Evolutionary conservation across 35 echinoderm and acorn worm genomes (phyloP).

Genomic region (Chiridota heheva): DNA sequence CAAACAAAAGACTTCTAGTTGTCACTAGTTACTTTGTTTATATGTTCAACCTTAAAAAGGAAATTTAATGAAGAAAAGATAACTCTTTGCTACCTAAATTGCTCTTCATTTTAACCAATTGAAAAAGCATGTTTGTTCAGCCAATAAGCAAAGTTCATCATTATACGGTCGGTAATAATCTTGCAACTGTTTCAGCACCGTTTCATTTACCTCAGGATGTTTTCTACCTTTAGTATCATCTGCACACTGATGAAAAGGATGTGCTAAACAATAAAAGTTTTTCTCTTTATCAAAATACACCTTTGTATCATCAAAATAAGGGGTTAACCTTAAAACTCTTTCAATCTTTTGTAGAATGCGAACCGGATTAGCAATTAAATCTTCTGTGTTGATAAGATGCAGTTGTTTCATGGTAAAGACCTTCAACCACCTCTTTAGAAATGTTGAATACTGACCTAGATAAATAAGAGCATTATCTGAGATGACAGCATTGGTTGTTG

Average conservation of each 20-base stretch:
- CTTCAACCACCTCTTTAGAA: conserved; percentile 40
- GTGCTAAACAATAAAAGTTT: conserved; percentile 23
- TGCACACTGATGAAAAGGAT: conserved; percentile 44
- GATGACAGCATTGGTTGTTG: neutral
- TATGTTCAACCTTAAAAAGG: too few relatives aligned
- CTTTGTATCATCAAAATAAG: conserved; percentile 2
- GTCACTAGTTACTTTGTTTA: too few relatives aligned
- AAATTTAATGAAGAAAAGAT: too few relatives aligned
- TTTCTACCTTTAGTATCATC: conserved; percentile 24
- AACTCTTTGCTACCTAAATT: too few relatives aligned
- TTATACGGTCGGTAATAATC: conserved; percentile 27
- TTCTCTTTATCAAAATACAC: conserved; percentile 22
- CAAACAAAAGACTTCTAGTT: too few relatives aligned
- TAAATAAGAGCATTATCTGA: conserved; percentile 37
- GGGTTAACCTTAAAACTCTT: conserved; percentile 25
- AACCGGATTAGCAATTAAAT: conserved; percentile 1
- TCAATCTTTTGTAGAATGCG: neutral
- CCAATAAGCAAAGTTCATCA: conserved; percentile 7
- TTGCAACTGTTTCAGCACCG: conserved; percentile 2
- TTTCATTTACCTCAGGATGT: neutral
- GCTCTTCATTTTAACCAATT: too few relatives aligned
- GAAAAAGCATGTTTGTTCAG: conserved; percentile 27
- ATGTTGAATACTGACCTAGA: conserved; percentile 23
- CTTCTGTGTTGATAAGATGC: conserved; percentile 1
- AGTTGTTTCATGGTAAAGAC: conserved; percentile 5